These are phyloP conservation scores for Rhinoptilus africanus DNA, from an alignment of 2,113 vertebrate genomes.

Conservation along the genomic window DNA sequence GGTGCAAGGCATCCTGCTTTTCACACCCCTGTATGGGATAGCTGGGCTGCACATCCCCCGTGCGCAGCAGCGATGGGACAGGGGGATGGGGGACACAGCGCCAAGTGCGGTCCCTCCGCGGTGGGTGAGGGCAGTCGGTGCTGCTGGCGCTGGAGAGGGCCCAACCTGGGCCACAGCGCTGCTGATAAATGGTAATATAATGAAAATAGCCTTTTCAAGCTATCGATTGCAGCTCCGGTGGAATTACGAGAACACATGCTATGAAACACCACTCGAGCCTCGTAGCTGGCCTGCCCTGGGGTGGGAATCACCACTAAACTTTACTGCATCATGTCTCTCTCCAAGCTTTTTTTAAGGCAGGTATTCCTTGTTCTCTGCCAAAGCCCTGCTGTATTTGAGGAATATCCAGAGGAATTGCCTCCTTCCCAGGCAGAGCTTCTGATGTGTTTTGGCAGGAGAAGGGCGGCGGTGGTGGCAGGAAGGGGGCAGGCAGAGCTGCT, in stretches of 20 bases:
- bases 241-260: background rate
- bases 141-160: background rate
- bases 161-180: background rate
- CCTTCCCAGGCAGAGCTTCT: background rate
- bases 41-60: background rate
- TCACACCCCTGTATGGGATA: background rate
- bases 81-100: background rate
- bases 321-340: background rate
- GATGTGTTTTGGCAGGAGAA: background rate
- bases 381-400: background rate
- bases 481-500: background rate
- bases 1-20: background rate
- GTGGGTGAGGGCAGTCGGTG: accelerated
- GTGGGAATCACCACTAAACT: background rate
- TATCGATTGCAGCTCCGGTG: accelerated
- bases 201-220: background rate
- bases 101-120: accelerated
- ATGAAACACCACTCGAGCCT: background rate
- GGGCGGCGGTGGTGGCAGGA: background rate
- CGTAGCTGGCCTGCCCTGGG: background rate
- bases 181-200: background rate
- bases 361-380: background rate
- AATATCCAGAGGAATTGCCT: background rate
- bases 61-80: accelerated
- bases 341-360: background rate